A percentile compares a stretch with the other conserved stretches of the same genome.
phyloP scores from a whole-genome alignment of 2,888 invertebrate species.

The Metallyticus violacea region DNA sequence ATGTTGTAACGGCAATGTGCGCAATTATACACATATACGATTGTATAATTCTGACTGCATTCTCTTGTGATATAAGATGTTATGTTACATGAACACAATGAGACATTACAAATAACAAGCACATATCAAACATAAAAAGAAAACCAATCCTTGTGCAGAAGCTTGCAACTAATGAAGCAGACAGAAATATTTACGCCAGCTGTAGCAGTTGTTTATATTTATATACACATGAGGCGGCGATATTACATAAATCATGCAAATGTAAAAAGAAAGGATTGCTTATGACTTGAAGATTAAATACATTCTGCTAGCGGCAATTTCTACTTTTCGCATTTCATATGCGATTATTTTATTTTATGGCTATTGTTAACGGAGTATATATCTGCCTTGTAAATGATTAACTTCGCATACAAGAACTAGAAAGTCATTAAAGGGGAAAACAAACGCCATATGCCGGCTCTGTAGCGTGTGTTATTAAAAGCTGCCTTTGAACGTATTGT shows the following conservation, averaged over 20 bases:
- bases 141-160: background rate
- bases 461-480: background rate
- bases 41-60: too few relatives aligned
- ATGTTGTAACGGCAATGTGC: too few relatives aligned
- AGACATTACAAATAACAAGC: too few relatives aligned
- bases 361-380: background rate
- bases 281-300: background rate
- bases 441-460: background rate
- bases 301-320: background rate
- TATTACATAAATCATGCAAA: background rate
- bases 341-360: background rate
- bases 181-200: background rate
- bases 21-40: too few relatives aligned
- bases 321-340: background rate
- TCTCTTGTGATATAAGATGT: too few relatives aligned
- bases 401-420: background rate
- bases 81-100: too few relatives aligned
- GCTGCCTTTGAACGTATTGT: background rate
- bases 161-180: background rate
- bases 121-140: background rate
- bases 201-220: background rate
- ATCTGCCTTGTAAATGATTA: background rate
- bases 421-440: background rate
- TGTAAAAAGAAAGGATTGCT: background rate
- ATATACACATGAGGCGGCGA: background rate